Evolutionary conservation across 2,113 vertebrate genomes (phyloP), one percentile per base, ranked within the genome.

Genomic region (Ptychochromis oligacanthus): DNA sequence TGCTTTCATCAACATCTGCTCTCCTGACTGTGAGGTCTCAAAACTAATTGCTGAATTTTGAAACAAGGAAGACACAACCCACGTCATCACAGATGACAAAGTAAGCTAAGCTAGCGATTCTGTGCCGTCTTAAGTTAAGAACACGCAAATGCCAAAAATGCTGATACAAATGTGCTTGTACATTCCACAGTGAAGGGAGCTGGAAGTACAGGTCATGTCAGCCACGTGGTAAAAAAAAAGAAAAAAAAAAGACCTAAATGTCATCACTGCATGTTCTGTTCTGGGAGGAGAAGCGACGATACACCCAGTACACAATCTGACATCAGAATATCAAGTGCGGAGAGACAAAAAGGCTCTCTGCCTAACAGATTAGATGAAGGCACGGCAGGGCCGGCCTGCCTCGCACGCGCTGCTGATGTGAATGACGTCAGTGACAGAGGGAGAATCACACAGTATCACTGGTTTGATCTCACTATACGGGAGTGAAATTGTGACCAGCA

Each of bases 271-370:
- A 64, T 14, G 46, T 78, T 79, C 75, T 88, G 84, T 87, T 88
- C 78, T 84, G 65, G 55, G 28, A 62, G 36, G 31, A 88, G 65
- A 62, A 58, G 77, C 22, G 59, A 80, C 11, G 43, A 80, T 56
- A 55, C 26, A 15, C 81, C 67, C 79, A 46, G 82, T 78, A 62
- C 85, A 31, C 79, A 58, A 34, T 59, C 61, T 91, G 83, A 90
- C 82, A 92, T 92, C 90, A 85, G 87, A 90, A 79, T 88, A 79
- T 7, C 76, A 88, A 82, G 60, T 57, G 62, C 49, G 26, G 54
- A 55, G 65, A 77, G 82, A 91, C 84, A 87, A 76, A 85, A 84
- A 80, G 75, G 34, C 85, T 75, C 84, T 84, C 76, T 82, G 83
- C 70, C 49, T 74, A 28, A 83, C 79, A 43, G 83, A 89, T 83